Base-by-base conservation (phyloP, 2,888 invertebrate genomes). In the Cantharis lateralis region DNA sequence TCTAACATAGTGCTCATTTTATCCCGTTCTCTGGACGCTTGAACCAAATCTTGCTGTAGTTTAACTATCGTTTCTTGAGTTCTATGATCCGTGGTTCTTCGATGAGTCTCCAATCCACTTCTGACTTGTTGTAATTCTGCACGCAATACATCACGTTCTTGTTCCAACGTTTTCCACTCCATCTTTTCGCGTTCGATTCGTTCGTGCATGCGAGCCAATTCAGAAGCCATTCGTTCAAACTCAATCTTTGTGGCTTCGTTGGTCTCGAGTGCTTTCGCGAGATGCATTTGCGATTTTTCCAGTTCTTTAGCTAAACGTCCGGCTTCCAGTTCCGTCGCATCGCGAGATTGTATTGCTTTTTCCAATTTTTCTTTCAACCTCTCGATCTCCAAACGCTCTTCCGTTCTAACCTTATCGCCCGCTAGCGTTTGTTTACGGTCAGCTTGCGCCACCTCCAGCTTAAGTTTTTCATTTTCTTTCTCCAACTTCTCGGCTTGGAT, bases 311-410 rank as follows among this genome's bases (percentile, higher is more conserved):
- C 95, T 80, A 96, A 89, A 80, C 95, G 91, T 74, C 95, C 95
- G 28, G 95, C 95, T 87, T 96, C 96, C 88, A 95, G 91, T 89
- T 96, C 96, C 9, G 95, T 95, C 70, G 95, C 93, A 85, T 96
- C 95, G 82, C 95, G 91, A 0, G 93, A 93, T 85, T 93, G 93
- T 79, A 95, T 92, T 13, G 95, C 95, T 88, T 96, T 95, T 85
- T 96, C 96, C 73, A 96, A 90, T 86, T 96, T 95, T 83, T 96
- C 96, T 82, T 95, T 92, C 75, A 96, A 89, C 82, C 96, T 91
- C 87, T 96, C 96, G 75, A 95, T 93, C 89, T 96, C 96, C 82
- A 93, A 92, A 82, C 92, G 91, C 84, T 93, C 95, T 84, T 92
- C 92, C 68, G 92, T 91, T 81, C 92, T 89, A 18, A 92, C 91